Evolutionary conservation across 2,113 vertebrate genomes (phyloP).

Genomic region (Rhodinocichla rosea): DNA sequence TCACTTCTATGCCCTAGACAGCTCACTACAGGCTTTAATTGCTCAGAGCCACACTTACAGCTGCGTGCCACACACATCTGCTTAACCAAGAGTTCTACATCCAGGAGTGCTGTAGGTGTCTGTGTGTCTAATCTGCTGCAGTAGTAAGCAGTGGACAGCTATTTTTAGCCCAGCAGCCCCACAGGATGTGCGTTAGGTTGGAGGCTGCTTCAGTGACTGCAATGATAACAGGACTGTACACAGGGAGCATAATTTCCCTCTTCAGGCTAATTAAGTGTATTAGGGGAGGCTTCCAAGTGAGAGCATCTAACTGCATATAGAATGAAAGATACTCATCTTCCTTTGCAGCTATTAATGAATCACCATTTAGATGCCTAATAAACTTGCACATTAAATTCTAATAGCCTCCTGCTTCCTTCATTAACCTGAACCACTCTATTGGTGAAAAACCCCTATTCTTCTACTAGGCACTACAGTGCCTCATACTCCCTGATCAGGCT

Average conservation of each 20-base stretch:
- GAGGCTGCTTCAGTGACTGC: background rate
- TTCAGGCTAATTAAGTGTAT: background rate
- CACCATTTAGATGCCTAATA: background rate
- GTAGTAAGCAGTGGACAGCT: background rate
- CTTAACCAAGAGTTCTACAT: background rate
- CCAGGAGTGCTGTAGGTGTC: fast-evolving
- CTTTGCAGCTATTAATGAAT: background rate
- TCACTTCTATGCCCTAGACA: background rate
- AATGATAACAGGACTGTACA: background rate
- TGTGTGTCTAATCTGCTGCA: background rate
- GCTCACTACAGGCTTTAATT: background rate
- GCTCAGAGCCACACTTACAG: background rate
- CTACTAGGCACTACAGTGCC: background rate
- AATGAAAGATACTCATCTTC: background rate
- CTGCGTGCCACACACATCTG: fast-evolving
- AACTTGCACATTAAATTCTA: background rate
- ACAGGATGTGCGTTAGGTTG: background rate
- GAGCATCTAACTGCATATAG: background rate
- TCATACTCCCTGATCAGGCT: background rate
- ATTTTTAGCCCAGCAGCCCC: background rate
- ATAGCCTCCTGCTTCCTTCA: background rate
- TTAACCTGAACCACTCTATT: background rate
- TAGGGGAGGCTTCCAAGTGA: background rate
- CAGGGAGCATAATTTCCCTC: background rate
- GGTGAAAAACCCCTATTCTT: background rate